Base-by-base conservation (phyloP, 2,888 invertebrate genomes). In the Ennomos fuscantarius region DNA sequence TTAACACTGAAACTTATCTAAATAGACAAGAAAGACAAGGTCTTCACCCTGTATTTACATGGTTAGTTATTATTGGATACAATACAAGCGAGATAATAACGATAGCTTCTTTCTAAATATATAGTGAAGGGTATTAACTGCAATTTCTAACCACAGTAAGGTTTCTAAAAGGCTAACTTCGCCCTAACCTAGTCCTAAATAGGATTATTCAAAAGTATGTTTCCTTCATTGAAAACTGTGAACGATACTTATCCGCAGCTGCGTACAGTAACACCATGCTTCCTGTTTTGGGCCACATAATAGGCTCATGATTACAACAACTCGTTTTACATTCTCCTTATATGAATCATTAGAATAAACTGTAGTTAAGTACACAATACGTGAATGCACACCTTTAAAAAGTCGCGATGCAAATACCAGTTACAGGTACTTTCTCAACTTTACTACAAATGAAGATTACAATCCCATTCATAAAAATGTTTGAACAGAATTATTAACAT, bases 311-410 rank as follows among this genome's bases (percentile, higher is more conserved):
- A 81, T 65, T 78, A 80, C 73, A 80, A 79, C 84, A 85, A 81
- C 78, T 75, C 77, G 74, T 79, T 60, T 41, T 55, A 84, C 89
- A 90, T 92, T 89, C 90, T 78, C 86, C 73, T 78, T 79, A 76
- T 77, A 87, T 90, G 91, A 91, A 84, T 91, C 90, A 91, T 82
- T 82, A 74, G 60, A 75, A 74, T 74, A 70, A 66, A 73, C 73
- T 66, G 62, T 75, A 75, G 77, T 78, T 74, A 74, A 60, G 75
- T 76, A 77, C 75, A 74, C 64, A 74, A 72, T 75, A 75, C n/a
- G n/a, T n/a, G n/a, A n/a, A n/a, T n/a, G n/a, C 79, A 67, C 66
- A 83, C 85, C 84, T 81, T 75, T 72, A 53, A 36, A 62, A 70
- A 65, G 63, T 68, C 67, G 61, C 66, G 59, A 55, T 64, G 60